Base-by-base conservation (phyloP, 2,113 vertebrate genomes). In the Rhinopomastus cyanomelas region DNA sequence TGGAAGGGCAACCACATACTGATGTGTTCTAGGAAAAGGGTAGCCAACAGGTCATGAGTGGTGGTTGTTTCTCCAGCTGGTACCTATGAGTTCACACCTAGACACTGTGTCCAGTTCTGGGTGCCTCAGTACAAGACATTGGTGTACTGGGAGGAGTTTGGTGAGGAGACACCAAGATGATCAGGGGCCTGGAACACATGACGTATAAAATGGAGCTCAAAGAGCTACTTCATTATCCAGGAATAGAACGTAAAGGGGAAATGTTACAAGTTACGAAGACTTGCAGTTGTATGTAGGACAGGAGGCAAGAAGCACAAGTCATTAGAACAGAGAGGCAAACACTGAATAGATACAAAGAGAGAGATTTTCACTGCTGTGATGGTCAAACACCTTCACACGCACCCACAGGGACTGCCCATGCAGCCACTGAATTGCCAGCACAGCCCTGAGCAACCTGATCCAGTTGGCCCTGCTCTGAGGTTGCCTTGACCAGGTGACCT, bases 401-500 rank as follows among this genome's bases (percentile, higher is more conserved):
- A 26, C 36, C 27, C 65, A 68, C 61, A 86, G 62, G 20, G 15
- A 18, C 46, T 68, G 27, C 51, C 81, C 71, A 68, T 72, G 80
- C 34, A 84, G 49, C 19, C 44, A 23, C 19, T 87, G 74, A 84
- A 85, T 68, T 61, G 42, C 10, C 53, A 75, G n/a, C 73, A 57
- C 16, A 68, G 32, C 74, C 49, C 62, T 68, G 25, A 79, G 77
- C 39, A 88, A 48, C 81, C 66, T 91, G 84, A 75, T 81, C 36
- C 51, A 8, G 39, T 34, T 93, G 53, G 59, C 67, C 55, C 16
- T 90, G 81, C 78, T 87, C 61, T 76, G 66, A 79, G 74, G 29
- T 22, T 92, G 78, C 46, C 89, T 90, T 92, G 91, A 68, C 87
- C 81, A 87, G 59, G 53, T 92, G 87, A 88, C 92, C 84, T 92